Conservation (phyloP, 1,140 invertebrate species). For the Rhopalosiphum maidis region DNA sequence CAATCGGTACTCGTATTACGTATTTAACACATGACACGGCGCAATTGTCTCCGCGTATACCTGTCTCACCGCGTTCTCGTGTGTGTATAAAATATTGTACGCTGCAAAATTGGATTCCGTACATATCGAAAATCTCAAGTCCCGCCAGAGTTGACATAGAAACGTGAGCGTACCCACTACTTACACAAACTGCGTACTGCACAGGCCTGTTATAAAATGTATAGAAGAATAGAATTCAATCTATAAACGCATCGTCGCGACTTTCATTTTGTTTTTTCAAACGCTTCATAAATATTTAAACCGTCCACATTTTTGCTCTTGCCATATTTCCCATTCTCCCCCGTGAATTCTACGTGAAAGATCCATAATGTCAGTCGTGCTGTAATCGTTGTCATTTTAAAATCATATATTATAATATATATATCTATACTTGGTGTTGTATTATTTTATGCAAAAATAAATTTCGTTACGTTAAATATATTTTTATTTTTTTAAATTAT, state of each 20-base stretch:
- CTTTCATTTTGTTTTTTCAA: slow-evolving; percentile 1
- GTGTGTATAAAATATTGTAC: not conserved
- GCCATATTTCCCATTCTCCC: not conserved
- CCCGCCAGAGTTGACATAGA: not conserved
- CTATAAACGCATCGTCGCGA: not conserved
- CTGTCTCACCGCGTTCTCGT: not conserved
- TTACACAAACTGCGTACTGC: not conserved
- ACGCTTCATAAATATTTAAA: slow-evolving; percentile 3
- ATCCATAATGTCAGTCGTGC: not conserved
- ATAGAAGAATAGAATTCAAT: slow-evolving; percentile 6
- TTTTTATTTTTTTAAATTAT: too few relatives aligned
- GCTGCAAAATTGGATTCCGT: not conserved
- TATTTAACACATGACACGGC: slow-evolving; percentile 22
- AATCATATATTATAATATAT: not conserved
- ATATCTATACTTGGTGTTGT: not conserved
- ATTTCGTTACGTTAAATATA: not conserved
- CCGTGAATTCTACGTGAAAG: not conserved
- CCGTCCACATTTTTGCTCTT: not conserved
- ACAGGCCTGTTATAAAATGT: slow-evolving; percentile 8
- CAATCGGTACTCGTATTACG: slow-evolving; percentile 13
- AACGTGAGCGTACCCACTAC: not conserved
- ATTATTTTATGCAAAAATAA: not conserved
- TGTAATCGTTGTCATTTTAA: not conserved
- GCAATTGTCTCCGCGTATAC: not conserved
- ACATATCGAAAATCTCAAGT: not conserved